Evolutionary conservation across 2,797 vertebrate species (phyloP).

Genomic region (Coregonus sp.): DNA sequence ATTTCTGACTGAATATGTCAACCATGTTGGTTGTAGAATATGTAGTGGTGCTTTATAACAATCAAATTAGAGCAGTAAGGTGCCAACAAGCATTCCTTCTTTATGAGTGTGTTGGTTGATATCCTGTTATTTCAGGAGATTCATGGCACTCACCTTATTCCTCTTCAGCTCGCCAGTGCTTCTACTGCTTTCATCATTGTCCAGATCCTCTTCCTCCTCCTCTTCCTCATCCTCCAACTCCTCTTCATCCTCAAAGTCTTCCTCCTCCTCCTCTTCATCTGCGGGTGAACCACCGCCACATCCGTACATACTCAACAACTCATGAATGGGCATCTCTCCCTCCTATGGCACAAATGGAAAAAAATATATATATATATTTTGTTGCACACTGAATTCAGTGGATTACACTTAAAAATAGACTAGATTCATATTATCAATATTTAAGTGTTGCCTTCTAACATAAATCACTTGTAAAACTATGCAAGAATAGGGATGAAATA

Average conservation of each 20-base stretch:
- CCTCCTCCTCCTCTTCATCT: constrained; percentile 83
- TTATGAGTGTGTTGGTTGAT: background rate
- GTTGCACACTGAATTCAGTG: too few relatives aligned
- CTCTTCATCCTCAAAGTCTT: constrained; percentile 78
- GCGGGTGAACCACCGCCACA: constrained; percentile 87
- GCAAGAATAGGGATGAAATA: background rate
- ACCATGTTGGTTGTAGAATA: background rate
- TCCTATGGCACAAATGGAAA: constrained; percentile 74
- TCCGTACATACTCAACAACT: constrained; percentile 93
- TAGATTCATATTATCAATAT: too few relatives aligned
- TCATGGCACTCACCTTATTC: constrained; percentile 59
- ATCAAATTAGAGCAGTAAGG: background rate
- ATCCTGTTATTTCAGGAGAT: background rate
- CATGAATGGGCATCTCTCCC: constrained; percentile 96
- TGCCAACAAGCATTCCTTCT: background rate
- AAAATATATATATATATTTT: background rate
- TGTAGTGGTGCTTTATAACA: background rate
- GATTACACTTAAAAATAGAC: background rate
- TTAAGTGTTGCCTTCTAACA: background rate
- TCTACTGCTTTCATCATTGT: constrained; percentile 85
- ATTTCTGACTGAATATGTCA: background rate
- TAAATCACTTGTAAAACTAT: background rate
- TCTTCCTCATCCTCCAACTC: constrained; percentile 83
- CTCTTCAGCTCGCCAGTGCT: constrained; percentile 85
- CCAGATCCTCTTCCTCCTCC: constrained; percentile 75